Percentiles rank a stretch among this genome's conserved stretches.
phyloP scores from a whole-genome alignment of 2,113 vertebrate species.

The Madoqua kirkii region DNA sequence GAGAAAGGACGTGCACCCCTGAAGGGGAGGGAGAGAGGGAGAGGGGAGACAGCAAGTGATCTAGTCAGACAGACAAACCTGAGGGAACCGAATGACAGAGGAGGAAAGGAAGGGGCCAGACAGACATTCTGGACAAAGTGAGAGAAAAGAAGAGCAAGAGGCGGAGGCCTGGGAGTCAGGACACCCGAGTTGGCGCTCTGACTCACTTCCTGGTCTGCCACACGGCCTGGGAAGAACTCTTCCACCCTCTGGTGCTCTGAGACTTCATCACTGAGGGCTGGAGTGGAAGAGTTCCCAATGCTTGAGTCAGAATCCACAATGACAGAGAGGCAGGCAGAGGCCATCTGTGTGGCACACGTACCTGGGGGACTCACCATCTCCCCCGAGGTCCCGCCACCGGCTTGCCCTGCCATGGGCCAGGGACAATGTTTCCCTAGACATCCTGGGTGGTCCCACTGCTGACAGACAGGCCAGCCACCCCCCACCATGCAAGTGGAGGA shows the following conservation, averaged over 20 bases:
- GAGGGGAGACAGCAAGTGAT: background rate
- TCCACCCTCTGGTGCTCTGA: background rate
- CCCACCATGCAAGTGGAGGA: background rate
- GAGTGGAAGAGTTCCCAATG: background rate
- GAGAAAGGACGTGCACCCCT: background rate
- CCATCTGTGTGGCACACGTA: rapidly evolving
- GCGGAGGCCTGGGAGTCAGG: background rate
- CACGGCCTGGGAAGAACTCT: rapidly evolving
- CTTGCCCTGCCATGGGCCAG: background rate
- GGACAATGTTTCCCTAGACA: background rate
- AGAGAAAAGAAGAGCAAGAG: background rate
- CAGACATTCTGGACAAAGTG: background rate
- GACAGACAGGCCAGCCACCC: background rate
- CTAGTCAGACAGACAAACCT: background rate
- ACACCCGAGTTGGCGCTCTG: background rate
- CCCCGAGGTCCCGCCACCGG: rapidly evolving
- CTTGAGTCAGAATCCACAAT: background rate
- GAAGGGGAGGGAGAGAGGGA: background rate
- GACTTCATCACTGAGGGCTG: background rate
- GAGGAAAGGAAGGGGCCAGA: background rate
- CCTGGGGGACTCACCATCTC: background rate
- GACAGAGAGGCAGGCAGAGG: background rate
- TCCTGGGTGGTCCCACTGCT: background rate
- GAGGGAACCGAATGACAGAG: background rate
- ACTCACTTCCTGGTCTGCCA: background rate